Percentiles rank a stretch among this genome's conserved stretches.
These are phyloP conservation scores for Brachyptera risi DNA, from an alignment of 2,888 invertebrate species.

Conservation along the genomic window DNA sequence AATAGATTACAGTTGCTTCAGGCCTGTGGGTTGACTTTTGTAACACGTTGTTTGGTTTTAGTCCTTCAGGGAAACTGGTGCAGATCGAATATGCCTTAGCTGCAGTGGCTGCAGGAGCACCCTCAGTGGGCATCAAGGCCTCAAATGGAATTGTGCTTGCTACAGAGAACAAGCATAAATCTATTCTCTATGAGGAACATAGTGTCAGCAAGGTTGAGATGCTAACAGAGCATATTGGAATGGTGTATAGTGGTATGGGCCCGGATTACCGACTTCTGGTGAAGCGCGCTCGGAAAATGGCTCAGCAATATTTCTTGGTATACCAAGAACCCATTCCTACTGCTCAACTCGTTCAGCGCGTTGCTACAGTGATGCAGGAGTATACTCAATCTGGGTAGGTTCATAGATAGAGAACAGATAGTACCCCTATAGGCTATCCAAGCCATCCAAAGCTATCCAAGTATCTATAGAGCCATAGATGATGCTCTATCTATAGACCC, in stretches of 20 bases:
- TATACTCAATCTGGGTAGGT: constrained; percentile 94
- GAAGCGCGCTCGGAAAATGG: constrained; percentile 89
- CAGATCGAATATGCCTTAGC: constrained; percentile 99
- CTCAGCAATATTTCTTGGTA: constrained; percentile 86
- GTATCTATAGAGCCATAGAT: too few relatives aligned
- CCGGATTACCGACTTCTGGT: constrained; percentile 88
- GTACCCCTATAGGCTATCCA: too few relatives aligned
- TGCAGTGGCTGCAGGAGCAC: constrained; percentile 96
- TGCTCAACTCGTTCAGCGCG: constrained; percentile 89
- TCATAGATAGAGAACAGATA: too few relatives aligned
- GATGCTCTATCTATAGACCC: too few relatives aligned
- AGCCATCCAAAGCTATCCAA: too few relatives aligned
- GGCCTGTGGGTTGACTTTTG: too few relatives aligned
- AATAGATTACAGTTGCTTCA: too few relatives aligned
- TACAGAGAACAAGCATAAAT: constrained; percentile 98
- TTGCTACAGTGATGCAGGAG: constrained; percentile 98
- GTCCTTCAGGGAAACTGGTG: constrained; percentile 98
- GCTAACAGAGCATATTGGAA: constrained; percentile 92
- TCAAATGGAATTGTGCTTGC: constrained; percentile 98
- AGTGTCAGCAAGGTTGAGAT: constrained; percentile 95
- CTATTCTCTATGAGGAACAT: constrained; percentile 93
- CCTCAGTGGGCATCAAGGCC: constrained; percentile 98
- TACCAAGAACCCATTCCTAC: constrained; percentile 97
- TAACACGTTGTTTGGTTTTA: constrained; percentile 47
- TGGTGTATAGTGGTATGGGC: constrained; percentile 96